phyloP scores from a whole-genome alignment of 2,113 vertebrate genomes.

The Rhinoderma darwinii region DNA sequence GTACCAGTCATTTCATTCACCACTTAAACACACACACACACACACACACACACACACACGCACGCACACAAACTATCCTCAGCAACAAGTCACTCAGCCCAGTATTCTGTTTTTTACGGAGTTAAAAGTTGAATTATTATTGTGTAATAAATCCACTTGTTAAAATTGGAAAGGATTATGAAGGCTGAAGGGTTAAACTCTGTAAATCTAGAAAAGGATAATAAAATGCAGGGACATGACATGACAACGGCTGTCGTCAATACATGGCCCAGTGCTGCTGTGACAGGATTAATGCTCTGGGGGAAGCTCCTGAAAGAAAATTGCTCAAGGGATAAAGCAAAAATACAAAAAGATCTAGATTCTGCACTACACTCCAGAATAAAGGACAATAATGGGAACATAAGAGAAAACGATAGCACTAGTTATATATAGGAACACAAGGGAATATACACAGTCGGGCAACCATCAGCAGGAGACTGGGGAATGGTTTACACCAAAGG shows the following conservation, averaged over 20 bases:
- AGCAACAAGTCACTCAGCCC: background rate
- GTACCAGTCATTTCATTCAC: too few species aligned
- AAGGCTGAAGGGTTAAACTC: conserved; percentile 37
- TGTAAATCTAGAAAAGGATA: conserved; percentile 38
- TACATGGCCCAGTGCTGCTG: conserved; percentile 38
- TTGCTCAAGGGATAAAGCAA: conserved; percentile 30
- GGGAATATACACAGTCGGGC: background rate
- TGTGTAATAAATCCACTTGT: conserved; percentile 20
- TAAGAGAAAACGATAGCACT: background rate
- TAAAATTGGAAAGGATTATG: background rate
- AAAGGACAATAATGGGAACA: background rate
- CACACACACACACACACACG: background rate
- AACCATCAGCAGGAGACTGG: background rate
- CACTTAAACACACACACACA: background rate
- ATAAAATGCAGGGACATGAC: conserved; percentile 56
- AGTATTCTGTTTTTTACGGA: background rate
- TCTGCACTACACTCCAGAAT: background rate
- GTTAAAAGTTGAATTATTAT: background rate
- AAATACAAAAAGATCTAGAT: conserved; percentile 18
- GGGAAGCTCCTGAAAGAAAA: conserved; percentile 37
- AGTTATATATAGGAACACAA: background rate
- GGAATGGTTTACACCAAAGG: background rate
- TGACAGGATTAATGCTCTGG: conserved; percentile 51
- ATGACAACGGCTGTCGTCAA: conserved; percentile 30
- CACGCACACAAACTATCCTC: background rate